These are phyloP conservation scores for Lepus timidus DNA, from an alignment of 2,113 vertebrate species.

Conservation along the genomic window DNA sequence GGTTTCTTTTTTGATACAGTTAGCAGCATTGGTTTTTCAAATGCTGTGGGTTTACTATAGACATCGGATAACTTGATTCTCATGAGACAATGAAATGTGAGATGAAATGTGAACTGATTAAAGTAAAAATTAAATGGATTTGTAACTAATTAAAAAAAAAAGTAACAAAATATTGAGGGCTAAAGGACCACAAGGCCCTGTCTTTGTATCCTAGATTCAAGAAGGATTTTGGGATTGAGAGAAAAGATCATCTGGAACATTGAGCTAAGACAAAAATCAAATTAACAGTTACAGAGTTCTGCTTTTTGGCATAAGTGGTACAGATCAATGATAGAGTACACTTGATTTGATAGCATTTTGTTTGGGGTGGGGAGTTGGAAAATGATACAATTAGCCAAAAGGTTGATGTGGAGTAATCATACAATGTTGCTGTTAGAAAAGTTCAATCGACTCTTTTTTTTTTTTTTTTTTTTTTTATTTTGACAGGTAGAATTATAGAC, in stretches of 20 bases:
- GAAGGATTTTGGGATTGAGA: constrained; percentile 38
- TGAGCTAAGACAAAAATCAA: constrained; percentile 56
- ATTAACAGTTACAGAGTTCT: constrained; percentile 22
- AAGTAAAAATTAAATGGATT: constrained; percentile 42
- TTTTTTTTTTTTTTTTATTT: too few species aligned
- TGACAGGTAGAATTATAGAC: too few species aligned
- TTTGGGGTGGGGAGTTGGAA: background rate
- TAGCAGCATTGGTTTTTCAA: constrained; percentile 26
- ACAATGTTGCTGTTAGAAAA: constrained; percentile 44
- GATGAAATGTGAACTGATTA: background rate
- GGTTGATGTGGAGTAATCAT: constrained; percentile 38
- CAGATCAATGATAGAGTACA: background rate
- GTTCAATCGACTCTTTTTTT: background rate
- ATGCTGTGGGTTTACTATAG: background rate
- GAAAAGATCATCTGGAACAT: constrained; percentile 33
- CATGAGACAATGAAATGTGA: background rate
- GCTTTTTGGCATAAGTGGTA: constrained; percentile 26
- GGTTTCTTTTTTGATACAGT: background rate
- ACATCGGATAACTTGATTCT: constrained; percentile 45
- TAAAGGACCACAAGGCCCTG: background rate
- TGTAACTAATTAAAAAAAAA: background rate
- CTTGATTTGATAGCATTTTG: constrained; percentile 44
- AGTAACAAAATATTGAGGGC: constrained; percentile 23
- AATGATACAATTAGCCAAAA: constrained; percentile 1
- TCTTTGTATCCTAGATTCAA: constrained; percentile 7